phyloP scores from a whole-genome alignment of 2,797 vertebrate species.

The Chanos chanos region DNA sequence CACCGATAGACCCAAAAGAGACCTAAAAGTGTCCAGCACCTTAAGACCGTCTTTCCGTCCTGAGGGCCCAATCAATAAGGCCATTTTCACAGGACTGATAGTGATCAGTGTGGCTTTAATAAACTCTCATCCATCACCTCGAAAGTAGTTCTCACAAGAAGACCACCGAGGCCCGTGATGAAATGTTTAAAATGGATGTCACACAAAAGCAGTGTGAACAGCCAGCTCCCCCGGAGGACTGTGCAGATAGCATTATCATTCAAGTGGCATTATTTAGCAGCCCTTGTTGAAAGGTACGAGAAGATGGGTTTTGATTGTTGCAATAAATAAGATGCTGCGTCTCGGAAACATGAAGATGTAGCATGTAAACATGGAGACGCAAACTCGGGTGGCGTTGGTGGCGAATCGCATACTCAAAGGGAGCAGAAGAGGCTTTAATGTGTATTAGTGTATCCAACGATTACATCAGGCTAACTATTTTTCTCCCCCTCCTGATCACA shows the following conservation, averaged over 20 bases:
- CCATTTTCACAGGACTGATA: constrained; percentile 64
- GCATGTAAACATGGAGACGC: not conserved
- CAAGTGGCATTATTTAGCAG: constrained; percentile 4
- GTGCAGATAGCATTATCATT: constrained; percentile 34
- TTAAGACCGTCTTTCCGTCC: constrained; percentile 48
- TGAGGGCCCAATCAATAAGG: constrained; percentile 66
- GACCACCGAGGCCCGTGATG: constrained; percentile 45
- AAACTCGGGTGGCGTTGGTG: not conserved
- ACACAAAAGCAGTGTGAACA: constrained; percentile 49
- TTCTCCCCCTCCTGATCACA: constrained; percentile 24
- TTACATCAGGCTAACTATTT: constrained; percentile 26
- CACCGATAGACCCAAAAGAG: constrained; percentile 51
- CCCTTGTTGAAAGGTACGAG: not conserved
- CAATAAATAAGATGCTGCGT: constrained; percentile 5
- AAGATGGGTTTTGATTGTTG: not conserved
- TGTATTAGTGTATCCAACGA: constrained; percentile 23
- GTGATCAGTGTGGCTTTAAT: constrained; percentile 69
- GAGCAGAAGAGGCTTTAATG: constrained; percentile 12
- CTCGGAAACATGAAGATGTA: constrained; percentile 13
- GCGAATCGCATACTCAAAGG: not conserved
- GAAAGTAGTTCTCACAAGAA: constrained; percentile 47
- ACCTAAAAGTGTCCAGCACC: constrained; percentile 35
- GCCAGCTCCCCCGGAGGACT: constrained; percentile 17
- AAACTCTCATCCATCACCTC: constrained; percentile 64
- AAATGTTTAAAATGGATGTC: constrained; percentile 67